Evolutionary conservation across 37 sponge, comb jelly and placozoan genomes (phyloP).

Genomic region (Cliona cf. orientalis): DNA sequence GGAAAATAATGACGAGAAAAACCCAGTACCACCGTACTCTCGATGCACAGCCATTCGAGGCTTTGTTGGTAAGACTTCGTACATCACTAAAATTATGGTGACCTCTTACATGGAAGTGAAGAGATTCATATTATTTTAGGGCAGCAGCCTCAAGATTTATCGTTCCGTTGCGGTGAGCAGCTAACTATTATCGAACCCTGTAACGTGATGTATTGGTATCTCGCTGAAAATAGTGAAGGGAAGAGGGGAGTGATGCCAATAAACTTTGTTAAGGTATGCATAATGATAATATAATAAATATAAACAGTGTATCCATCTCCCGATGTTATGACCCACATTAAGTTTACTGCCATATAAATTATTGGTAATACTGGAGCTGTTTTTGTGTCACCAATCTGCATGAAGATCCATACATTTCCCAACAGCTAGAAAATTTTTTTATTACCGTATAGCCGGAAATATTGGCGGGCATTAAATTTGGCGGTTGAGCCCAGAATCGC

Average conservation of each 20-base stretch:
- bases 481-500: no score
- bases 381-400: no score
- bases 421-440: neutral
- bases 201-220: constrained; percentile 65
- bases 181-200: constrained; percentile 63
- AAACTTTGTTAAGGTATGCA: constrained; percentile 40
- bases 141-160: constrained; percentile 45
- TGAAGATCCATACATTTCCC: neutral
- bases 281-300: no score
- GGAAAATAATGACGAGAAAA: constrained; percentile 18
- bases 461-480: no score
- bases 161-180: constrained; percentile 48
- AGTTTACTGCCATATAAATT: neutral
- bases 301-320: no score
- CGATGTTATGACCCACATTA: neutral
- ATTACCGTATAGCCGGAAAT: neutral
- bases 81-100: neutral
- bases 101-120: neutral
- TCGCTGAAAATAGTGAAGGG: constrained; percentile 48
- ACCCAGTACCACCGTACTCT: constrained; percentile 39
- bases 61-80: constrained; percentile 22
- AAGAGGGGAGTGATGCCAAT: constrained; percentile 66
- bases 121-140: constrained; percentile 16
- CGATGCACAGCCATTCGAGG: constrained; percentile 11
- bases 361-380: neutral